Percentiles rank a stretch among this genome's conserved stretches.
Conservation (phyloP, 2,113 vertebrate genomes). For the Pygoscelis antarcticus region DNA sequence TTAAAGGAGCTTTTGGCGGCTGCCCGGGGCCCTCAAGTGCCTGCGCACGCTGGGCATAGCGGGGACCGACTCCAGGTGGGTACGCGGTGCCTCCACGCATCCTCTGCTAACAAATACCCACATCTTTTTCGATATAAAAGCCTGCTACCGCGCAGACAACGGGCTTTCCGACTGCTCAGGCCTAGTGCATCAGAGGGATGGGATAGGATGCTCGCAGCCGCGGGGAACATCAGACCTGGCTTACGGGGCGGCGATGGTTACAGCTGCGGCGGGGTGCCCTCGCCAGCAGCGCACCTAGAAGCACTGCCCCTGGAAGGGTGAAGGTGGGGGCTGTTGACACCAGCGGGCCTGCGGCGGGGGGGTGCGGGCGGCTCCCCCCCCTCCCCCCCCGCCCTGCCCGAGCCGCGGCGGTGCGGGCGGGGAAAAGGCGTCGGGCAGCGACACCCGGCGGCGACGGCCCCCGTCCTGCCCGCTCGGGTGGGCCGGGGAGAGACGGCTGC, state of each 20-base stretch:
- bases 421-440: constrained; percentile 20
- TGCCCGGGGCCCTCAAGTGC: background rate
- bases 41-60: background rate
- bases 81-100: fast-evolving
- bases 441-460: background rate
- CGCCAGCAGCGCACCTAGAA: background rate
- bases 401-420: no score
- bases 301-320: fast-evolving
- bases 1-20: background rate
- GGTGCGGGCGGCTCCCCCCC: background rate
- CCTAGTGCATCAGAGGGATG: fast-evolving
- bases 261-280: background rate
- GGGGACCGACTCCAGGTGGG: background rate
- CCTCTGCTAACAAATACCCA: background rate
- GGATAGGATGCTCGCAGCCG: fast-evolving
- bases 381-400: no score
- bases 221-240: fast-evolving
- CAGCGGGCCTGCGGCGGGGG: background rate
- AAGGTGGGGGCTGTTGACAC: background rate
- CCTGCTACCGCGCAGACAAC: fast-evolving
- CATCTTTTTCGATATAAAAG: fast-evolving
- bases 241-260: fast-evolving
- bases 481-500: background rate
- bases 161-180: fast-evolving
- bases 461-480: background rate